Evolutionary conservation across 2,797 vertebrate genomes (phyloP), one percentile per base, ranked within the genome.

Genomic region (Manis crassicaudata): DNA sequence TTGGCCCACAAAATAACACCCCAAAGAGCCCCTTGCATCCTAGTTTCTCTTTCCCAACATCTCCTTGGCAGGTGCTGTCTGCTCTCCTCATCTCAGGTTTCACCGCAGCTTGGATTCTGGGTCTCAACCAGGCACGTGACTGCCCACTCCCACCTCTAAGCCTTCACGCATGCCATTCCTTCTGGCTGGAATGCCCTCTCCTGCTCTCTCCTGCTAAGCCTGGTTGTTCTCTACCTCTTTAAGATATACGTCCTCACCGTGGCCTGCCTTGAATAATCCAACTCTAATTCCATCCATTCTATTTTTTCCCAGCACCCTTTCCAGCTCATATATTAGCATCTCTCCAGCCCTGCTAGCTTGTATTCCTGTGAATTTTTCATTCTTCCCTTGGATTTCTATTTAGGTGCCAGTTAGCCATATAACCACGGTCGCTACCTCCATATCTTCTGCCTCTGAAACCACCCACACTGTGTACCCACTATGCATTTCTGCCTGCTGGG

Each of bases 11-110:
- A 86, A 82, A 27, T 10, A 75, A 73, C 40, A 67, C 16, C 16
- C 17, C 18, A 43, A 88, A 54, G 5, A 35, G 29, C 2, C 63
- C 35, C 46, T 43, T 62, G 46, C 52, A 14, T 92, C 70, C 92
- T n/a, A 54, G 63, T 14, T 6, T 75, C 79, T 82, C 73, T 56
- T 85, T 67, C 50, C 40, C 77, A 40, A 25, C 75, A 21, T 96
- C 23, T 76, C 60, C 27, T 63, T 82, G 37, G 54, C 92, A 93
- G 80, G 68, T 65, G 65, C 76, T 77, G 62, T 88, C 72, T 86
- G 35, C 52, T 90, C 5, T 62, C 13, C 73, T 88, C 82, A 63
- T 91, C 93, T 96, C 94, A 52, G 23, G n/a, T 95, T 96, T 89
- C 90, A 65, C 56, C 54, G 37, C 62, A 62, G 72, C 90, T 83